Evolutionary conservation across 2,888 invertebrate genomes (phyloP), one percentile per base, ranked within the genome.

Genomic region (Candidula unifasciata): DNA sequence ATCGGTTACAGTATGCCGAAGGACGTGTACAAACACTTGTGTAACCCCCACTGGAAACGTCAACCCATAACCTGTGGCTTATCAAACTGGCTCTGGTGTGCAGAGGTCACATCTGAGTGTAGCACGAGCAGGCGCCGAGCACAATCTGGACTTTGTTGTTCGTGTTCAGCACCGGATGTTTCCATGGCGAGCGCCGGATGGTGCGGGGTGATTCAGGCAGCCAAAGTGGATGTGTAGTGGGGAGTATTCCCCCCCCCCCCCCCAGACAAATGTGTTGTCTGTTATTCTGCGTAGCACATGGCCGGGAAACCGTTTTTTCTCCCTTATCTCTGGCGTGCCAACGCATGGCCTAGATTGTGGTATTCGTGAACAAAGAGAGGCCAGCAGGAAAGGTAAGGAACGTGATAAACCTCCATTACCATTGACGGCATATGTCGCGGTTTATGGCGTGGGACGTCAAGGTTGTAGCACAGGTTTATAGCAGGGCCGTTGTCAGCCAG

Each of bases 301-400:
- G 44, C 44, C 13, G 44, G 44, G 44, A 13, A 44, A 44, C 6
- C 44, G 13, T 6, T 10, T 44, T 44, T 44, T 44, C 44, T 44
- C 44, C 44, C 44, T 44, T 44, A 44, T 44, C 44, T 10, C 44
- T 44, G 44, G 71, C 71, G 37, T 71, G 71, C 37, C 24, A 24
- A 8, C 71, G 21, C 71, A 37, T 35, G 71, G 24, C 71, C 71
- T 37, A 37, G 71, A 35, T 21, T 37, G 71, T 35, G 71, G 35
- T 71, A 71, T 71, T 71, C 71, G 37, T 3, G 71, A 24, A 71
- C 71, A 71, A 71, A 71, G 71, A 71, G 37, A 71, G 71, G 71
- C 37, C 37, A 71, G 37, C 35, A 21, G 24, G 71, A 37, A 71
- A 71, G 71, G 37, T 71, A 71, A 21, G 16, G 69, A 21, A 71